A percentile compares a stretch with the other conserved stretches of the same genome.
These are phyloP conservation scores for Meteorus colon DNA, from an alignment of 2,888 invertebrate species.

Conservation along the genomic window DNA sequence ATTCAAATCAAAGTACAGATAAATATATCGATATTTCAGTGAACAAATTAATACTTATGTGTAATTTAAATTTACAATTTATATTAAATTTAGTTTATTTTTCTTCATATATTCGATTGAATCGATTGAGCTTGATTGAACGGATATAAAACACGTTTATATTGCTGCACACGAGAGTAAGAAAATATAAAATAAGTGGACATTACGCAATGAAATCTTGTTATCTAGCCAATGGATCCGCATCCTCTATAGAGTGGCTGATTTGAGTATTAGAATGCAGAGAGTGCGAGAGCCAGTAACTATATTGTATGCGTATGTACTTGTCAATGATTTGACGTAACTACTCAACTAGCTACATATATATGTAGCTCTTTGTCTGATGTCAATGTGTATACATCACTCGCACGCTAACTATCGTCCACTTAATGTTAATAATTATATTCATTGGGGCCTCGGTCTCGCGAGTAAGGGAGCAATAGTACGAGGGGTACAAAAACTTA, in stretches of 20 bases:
- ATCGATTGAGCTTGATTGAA: background rate
- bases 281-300: constrained; percentile 27
- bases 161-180: background rate
- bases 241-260: constrained; percentile 62
- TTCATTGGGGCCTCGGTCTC: constrained; percentile 67
- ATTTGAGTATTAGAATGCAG: constrained; percentile 25
- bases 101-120: background rate
- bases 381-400: constrained; percentile 27
- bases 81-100: constrained; percentile 9
- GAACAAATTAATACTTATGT: background rate
- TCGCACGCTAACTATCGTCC: constrained; percentile 63
- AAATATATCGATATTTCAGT: background rate
- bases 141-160: background rate
- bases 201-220: constrained; percentile 72
- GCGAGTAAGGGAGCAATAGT: constrained; percentile 24
- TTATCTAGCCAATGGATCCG: constrained; percentile 71
- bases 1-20: background rate
- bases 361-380: constrained; percentile 44
- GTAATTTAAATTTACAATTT: background rate
- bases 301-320: background rate
- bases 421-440: constrained; percentile 74
- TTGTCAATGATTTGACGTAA: constrained; percentile 66
- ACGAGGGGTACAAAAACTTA: constrained; percentile 3
- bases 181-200: constrained; percentile 32
- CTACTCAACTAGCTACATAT: constrained; percentile 62